phyloP scores from a whole-genome alignment of 2,797 vertebrate genomes.

The Intellagama lesueurii region DNA sequence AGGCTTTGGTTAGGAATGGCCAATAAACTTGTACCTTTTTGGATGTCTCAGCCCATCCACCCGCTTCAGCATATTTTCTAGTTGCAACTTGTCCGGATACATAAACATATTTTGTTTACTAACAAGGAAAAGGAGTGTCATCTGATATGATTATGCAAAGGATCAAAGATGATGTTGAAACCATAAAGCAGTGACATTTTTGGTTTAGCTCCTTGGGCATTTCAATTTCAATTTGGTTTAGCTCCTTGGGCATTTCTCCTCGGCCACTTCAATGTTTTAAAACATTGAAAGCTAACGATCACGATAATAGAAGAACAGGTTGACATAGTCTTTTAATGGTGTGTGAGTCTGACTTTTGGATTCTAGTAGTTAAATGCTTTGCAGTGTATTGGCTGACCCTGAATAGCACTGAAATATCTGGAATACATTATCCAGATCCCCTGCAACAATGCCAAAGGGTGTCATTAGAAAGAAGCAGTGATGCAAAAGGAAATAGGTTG shows the following conservation, averaged over 20 bases:
- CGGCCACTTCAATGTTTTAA: not conserved
- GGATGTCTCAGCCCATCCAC: not conserved
- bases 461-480: slow-evolving; percentile 6
- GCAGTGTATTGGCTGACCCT: not conserved
- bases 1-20: not conserved
- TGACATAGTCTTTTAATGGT: not conserved
- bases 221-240: no score
- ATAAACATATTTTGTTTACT: not conserved
- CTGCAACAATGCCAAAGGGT: not conserved
- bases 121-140: slow-evolving; percentile 45
- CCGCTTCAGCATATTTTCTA: slow-evolving; percentile 15
- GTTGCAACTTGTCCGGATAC: not conserved
- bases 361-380: not conserved
- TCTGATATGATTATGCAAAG: slow-evolving; percentile 45
- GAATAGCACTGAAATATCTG: slow-evolving; percentile 3
- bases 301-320: not conserved
- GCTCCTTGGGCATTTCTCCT: slow-evolving; percentile 23
- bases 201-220: slow-evolving; percentile 34
- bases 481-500: slow-evolving; percentile 20
- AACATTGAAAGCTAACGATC: slow-evolving; percentile 3
- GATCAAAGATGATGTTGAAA: slow-evolving; percentile 50
- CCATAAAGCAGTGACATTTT: slow-evolving; percentile 38
- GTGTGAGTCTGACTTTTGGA: not conserved
- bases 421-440: slow-evolving; percentile 11
- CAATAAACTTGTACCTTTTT: not conserved